These are phyloP conservation scores for Podilymbus podiceps DNA, from an alignment of 2,113 vertebrate genomes.

Conservation along the genomic window DNA sequence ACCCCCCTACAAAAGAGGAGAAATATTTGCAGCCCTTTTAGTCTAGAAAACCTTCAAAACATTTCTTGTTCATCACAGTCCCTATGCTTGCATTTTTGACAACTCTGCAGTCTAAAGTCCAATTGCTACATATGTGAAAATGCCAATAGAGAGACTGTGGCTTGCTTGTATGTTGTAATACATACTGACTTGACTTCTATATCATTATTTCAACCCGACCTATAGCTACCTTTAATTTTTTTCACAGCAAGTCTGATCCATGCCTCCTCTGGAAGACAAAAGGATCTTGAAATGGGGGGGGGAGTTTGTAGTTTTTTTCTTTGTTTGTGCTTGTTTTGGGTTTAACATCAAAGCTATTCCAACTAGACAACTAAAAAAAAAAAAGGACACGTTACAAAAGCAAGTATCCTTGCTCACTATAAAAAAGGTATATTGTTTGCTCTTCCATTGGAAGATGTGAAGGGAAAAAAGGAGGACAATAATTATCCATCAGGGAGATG, in stretches of 20 bases:
- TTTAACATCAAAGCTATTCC: neutral
- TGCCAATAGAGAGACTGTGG: neutral
- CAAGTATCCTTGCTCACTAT: neutral
- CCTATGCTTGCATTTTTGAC: neutral
- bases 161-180: neutral
- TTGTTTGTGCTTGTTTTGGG: neutral
- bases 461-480: neutral
- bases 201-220: neutral
- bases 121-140: neutral
- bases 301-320: neutral
- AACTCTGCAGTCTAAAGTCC: neutral
- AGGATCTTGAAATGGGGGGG: neutral
- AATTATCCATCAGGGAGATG: neutral
- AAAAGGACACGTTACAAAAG: neutral
- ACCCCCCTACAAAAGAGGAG: slow-evolving; percentile 67
- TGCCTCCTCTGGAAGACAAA: neutral
- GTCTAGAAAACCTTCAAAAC: neutral
- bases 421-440: neutral
- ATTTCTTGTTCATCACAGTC: neutral
- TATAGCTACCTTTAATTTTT: neutral
- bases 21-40: neutral
- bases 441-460: neutral
- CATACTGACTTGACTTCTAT: neutral
- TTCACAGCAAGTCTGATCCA: neutral
- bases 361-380: neutral